Evolutionary conservation across 2,113 vertebrate species (phyloP).

Genomic region (Mustela lutreola): DNA sequence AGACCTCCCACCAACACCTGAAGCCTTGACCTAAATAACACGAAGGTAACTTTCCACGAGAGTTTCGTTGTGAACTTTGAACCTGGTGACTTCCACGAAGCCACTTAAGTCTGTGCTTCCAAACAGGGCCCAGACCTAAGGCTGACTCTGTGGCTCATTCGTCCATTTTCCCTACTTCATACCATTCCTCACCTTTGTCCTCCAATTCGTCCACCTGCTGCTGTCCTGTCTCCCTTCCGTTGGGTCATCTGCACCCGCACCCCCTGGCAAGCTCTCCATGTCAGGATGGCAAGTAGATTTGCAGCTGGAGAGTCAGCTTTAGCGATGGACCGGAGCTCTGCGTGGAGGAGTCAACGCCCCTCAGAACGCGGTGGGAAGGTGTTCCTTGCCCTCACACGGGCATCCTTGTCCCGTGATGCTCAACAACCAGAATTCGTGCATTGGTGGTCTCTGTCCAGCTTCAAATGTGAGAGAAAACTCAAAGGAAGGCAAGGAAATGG

Average conservation of each 20-base stretch:
- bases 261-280: accelerated
- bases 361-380: accelerated
- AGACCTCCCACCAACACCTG: background rate
- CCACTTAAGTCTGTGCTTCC: accelerated
- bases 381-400: accelerated
- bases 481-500: background rate
- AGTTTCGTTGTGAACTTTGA: too few species aligned
- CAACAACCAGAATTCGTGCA: accelerated
- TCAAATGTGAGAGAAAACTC: background rate
- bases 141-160: accelerated
- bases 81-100: background rate
- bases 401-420: too few species aligned
- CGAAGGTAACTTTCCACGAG: background rate
- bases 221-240: accelerated
- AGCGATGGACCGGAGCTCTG: accelerated
- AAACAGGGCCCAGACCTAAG: accelerated
- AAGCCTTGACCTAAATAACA: background rate
- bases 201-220: accelerated
- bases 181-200: accelerated
- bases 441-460: background rate
- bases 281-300: too few species aligned
- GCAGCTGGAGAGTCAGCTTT: background rate
- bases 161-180: accelerated
- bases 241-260: too few species aligned
- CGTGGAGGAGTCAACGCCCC: accelerated